These are phyloP conservation scores for Liodrosophila aerea DNA, from an alignment of 2,888 invertebrate genomes.

Conservation along the genomic window DNA sequence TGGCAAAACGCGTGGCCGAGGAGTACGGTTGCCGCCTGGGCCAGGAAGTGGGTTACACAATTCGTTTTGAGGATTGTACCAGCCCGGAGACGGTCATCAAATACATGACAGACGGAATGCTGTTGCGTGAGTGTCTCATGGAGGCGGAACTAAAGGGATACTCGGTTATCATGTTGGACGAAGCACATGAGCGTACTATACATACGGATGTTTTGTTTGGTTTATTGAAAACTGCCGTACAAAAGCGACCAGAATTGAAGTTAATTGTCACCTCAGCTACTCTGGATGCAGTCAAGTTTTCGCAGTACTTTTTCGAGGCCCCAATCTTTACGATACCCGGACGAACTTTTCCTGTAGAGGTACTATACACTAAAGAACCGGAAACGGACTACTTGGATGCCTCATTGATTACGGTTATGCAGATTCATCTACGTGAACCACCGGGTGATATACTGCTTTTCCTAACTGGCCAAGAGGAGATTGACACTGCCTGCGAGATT, in stretches of 20 bases:
- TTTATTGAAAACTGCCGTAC: constrained; percentile 92
- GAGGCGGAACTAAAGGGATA: constrained; percentile 96
- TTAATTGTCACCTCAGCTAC: constrained; percentile 99
- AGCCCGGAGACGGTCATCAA: constrained; percentile 98
- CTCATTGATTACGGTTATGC: constrained; percentile 99
- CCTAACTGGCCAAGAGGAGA: constrained; percentile 98
- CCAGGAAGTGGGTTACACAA: constrained; percentile 99
- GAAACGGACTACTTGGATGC: constrained; percentile 99
- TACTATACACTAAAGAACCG: constrained; percentile 98
- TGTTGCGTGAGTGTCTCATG: constrained; percentile 97
- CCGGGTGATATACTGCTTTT: constrained; percentile 97
- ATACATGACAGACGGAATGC: constrained; percentile 99
- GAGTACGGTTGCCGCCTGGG: constrained; percentile 98
- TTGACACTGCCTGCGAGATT: constrained; percentile 99
- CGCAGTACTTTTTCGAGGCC: constrained; percentile 98
- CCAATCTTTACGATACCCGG: constrained; percentile 99
- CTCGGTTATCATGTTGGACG: constrained; percentile 99
- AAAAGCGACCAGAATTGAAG: constrained; percentile 96
- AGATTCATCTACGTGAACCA: constrained; percentile 98
- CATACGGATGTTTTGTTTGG: constrained; percentile 99
- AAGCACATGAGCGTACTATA: constrained; percentile 99
- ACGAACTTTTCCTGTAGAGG: constrained; percentile 97
- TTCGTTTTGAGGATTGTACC: constrained; percentile 99
- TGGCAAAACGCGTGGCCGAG: constrained; percentile 99
- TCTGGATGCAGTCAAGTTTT: constrained; percentile 98